Conservation (phyloP, 2,888 invertebrate species). For the Molanna angustata region DNA sequence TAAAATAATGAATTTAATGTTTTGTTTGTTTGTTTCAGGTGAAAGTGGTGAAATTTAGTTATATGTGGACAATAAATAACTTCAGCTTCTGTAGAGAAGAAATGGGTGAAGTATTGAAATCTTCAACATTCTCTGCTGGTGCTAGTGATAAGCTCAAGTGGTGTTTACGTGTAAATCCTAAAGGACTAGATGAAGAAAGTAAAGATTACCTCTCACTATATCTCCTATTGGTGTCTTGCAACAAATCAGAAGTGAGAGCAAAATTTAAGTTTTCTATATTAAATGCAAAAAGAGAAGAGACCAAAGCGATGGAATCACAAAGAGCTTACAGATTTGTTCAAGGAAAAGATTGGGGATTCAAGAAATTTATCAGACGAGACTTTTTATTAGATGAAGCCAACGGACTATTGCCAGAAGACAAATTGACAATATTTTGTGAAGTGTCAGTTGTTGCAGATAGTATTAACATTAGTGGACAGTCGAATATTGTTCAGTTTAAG, state of each 20-base stretch:
- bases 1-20: neutral
- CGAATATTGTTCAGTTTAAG: conserved; percentile 97
- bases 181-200: conserved; percentile 99
- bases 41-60: conserved; percentile 99
- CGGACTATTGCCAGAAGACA: conserved; percentile 97
- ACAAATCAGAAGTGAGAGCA: conserved; percentile 99
- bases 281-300: conserved; percentile 99
- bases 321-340: conserved; percentile 99
- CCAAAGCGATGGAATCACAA: conserved; percentile 98
- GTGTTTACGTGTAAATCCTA: conserved; percentile 99
- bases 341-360: conserved; percentile 99
- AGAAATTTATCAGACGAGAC: conserved; percentile 98
- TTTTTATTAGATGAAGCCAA: conserved; percentile 98
- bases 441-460: conserved; percentile 96
- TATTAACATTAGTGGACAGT: conserved; percentile 98
- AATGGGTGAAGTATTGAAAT: conserved; percentile 99
- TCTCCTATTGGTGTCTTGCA: conserved; percentile 97
- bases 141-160: conserved; percentile 99
- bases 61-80: conserved; percentile 99
- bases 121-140: conserved; percentile 99
- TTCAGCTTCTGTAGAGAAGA: conserved; percentile 99
- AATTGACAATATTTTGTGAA: conserved; percentile 99
- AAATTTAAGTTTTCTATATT: conserved; percentile 99
- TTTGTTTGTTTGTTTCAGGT: conserved; percentile 67
- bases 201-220: conserved; percentile 99